Base-by-base conservation (phyloP, 1,140 invertebrate species). In the Paraescarpia echinospica region DNA sequence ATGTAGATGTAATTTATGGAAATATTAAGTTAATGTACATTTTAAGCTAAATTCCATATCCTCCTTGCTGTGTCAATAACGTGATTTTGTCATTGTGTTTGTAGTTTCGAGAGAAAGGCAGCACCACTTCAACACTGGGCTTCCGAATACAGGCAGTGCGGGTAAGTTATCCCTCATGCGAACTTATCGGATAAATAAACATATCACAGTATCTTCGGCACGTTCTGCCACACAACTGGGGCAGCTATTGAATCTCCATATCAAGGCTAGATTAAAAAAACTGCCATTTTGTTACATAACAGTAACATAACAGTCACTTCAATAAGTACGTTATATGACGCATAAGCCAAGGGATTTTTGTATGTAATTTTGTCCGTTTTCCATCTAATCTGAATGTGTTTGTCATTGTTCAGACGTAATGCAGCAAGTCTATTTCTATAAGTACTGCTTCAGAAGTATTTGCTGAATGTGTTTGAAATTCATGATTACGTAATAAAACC, bases 121-220 rank as follows among this genome's bases (percentile, higher is more conserved):
- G 98, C 34, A 99, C 98, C 88, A 99, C 99, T 9, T 98, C 99
- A 0, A 98, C 98, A 8, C 97, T 99, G 89, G 99, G 99, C 91
- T 99, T 99, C 96, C 97, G 99, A 93, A 99, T 99, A 94, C 99
- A 99, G 96, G 99, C 99, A n/a, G 98, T 99, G 92, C 98, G 99
- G 96, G 97, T 97, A 95, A 95, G 35, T 93, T 34, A 34, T 33
- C 34, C n/a, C 34, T 33, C 18, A 77, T 31, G 22, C 22, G 59
- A 77, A 14, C 59, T 41, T 12, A 77, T 18, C 2, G 2, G 59
- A 27, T 77, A 22, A 77, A 27, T 77, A 12, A 77, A 77, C 27
- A 77, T 77, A 77, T 77, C 27, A 77, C 59, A 77, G 27, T 27
- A 31, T 27, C 48, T 51, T 51, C 59, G 22, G 59, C 22, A 4